Conservation (phyloP, 2,113 vertebrate genomes). For the Chamaetylas fuelleborni region DNA sequence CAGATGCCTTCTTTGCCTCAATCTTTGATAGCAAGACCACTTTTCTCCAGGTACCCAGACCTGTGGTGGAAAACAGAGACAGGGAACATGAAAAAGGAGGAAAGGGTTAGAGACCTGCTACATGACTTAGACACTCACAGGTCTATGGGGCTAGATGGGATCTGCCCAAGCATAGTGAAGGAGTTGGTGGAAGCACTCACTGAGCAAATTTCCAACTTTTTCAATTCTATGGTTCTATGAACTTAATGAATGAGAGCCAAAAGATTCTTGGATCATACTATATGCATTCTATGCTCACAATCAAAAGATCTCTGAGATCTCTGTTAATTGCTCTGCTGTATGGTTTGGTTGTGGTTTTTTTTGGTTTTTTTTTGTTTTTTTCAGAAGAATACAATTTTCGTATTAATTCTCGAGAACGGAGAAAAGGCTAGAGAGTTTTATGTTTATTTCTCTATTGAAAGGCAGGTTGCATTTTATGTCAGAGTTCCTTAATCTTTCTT, state of each 20-base stretch:
- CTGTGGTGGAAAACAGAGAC: background rate
- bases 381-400: background rate
- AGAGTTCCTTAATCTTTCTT: background rate
- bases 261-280: background rate
- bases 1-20: background rate
- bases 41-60: background rate
- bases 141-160: too few species aligned
- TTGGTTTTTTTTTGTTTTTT: background rate
- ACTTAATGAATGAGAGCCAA: background rate
- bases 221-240: background rate
- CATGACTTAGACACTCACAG: background rate
- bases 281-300: background rate
- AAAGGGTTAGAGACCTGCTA: background rate
- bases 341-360: too few species aligned
- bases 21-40: background rate
- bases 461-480: background rate
- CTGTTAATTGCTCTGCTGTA: conserved; percentile 2
- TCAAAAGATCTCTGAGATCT: background rate
- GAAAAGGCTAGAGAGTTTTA: background rate
- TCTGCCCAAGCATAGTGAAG: background rate
- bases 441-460: background rate
- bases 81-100: background rate
- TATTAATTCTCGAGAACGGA: conserved; percentile 6
- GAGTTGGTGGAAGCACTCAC: fast-evolving
- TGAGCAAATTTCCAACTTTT: background rate